Evolutionary conservation across 2,797 vertebrate genomes (phyloP), one percentile per base, ranked within the genome.

Genomic region (Onychomys torridus): DNA sequence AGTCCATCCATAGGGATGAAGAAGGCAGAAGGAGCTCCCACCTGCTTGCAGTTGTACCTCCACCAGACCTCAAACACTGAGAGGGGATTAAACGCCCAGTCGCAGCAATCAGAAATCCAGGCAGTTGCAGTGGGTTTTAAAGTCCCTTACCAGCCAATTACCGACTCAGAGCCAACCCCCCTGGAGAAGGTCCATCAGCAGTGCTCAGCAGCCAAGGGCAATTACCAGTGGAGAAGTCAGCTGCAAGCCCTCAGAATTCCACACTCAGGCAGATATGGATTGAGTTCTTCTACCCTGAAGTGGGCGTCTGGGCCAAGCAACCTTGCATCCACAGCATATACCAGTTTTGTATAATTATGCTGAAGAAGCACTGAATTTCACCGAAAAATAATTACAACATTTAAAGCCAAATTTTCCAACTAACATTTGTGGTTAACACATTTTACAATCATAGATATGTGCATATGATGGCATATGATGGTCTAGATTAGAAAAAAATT

Each of bases 31-130:
- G 13, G 6, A 40, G 12, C 32, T 5, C 5, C 10, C 16, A 0
- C 8, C 5, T 8, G 4, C 4, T 3, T 16, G 0, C 7, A 55
- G 0, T 5, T 37, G 23, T 19, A 59, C 1, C 2, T 37, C 17
- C 8, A 13, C 3, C 2, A 14, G 34, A 5, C 49, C 65, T 32
- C n/a, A 10, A 6, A 6, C 23, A 12, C 5, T 10, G 9, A 16
- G 25, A 9, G 34, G 27, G 65, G 40, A n/a, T 23, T 73, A 2
- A 34, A 49, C 7, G 7, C 27, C 27, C 29, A 55, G 19, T 46
- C 17, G 46, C 14, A 76, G 8, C 14, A 46, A 32, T 5, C 3
- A n/a, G 43, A 76, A 52, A 73, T 16, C 10, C 7, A n/a, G 13
- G n/a, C 19, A 23, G 0, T 14, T 8, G 4, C 6, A 9, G 9